Conservation (phyloP, 2,888 invertebrate species). For the Troides oblongomaculatus region DNA sequence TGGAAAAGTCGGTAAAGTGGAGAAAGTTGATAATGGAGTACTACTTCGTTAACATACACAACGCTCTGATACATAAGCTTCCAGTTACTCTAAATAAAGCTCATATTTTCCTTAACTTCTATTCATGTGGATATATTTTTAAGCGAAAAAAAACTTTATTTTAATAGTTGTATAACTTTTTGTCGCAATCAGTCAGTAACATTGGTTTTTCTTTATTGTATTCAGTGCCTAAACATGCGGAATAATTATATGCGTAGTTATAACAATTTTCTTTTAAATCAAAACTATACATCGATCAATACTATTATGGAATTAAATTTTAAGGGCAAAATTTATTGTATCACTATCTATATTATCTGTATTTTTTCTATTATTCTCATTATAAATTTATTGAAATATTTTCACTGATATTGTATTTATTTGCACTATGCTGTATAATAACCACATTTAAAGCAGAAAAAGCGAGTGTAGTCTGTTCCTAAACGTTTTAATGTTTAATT, state of each 20-base stretch:
- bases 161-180: conserved; percentile 11
- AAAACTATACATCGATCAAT: not conserved
- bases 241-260: not conserved
- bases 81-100: conserved; percentile 77
- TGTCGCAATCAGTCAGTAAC: not conserved
- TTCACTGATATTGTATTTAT: not conserved
- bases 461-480: conserved; percentile 1
- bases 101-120: conserved; percentile 78
- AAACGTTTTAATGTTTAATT: not conserved
- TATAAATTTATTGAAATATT: not conserved
- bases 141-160: conserved; percentile 30
- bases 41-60: conserved; percentile 64
- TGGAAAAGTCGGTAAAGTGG: conserved; percentile 41
- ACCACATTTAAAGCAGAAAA: not conserved
- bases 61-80: conserved; percentile 73
- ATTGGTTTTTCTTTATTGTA: not conserved
- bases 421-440: not conserved
- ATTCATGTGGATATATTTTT: conserved; percentile 59
- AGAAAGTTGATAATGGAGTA: conserved; percentile 47
- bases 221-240: not conserved
- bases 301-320: not conserved
- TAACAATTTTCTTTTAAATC: not conserved
- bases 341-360: not conserved
- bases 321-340: not conserved
- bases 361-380: not conserved